phyloP scores from a whole-genome alignment of 2,888 invertebrate genomes.

The Melieria crassipennis region DNA sequence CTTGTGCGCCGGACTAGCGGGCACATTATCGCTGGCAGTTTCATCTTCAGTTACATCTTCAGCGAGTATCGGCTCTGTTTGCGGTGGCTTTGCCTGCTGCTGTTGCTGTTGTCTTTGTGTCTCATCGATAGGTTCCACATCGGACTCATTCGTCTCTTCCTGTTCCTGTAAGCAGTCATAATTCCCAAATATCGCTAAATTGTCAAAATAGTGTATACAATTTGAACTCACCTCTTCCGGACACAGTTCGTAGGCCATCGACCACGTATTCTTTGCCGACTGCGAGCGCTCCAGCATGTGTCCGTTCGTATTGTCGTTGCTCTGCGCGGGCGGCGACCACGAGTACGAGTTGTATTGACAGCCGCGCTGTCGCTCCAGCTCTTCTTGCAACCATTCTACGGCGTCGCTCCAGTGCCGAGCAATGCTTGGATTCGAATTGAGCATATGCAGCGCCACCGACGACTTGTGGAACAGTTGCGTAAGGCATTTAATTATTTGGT shows the following conservation, averaged over 20 bases:
- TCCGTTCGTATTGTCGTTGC: constrained; percentile 94
- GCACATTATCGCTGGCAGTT: constrained; percentile 18
- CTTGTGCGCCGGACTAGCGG: constrained; percentile 35
- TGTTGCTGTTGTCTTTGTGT: constrained; percentile 47
- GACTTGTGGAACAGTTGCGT: constrained; percentile 90
- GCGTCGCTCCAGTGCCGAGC: constrained; percentile 88
- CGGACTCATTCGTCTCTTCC: constrained; percentile 65
- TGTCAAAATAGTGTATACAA: background rate
- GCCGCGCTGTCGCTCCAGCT: constrained; percentile 78
- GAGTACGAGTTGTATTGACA: constrained; percentile 82
- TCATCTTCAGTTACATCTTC: constrained; percentile 2
- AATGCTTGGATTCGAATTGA: constrained; percentile 80
- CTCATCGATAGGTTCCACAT: constrained; percentile 62
- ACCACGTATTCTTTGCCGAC: constrained; percentile 89
- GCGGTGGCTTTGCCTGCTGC: constrained; percentile 27
- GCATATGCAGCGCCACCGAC: constrained; percentile 80
- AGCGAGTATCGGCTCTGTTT: constrained; percentile 21
- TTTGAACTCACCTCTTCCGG: constrained; percentile 71
- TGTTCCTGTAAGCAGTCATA: constrained; percentile 53
- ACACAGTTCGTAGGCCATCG: constrained; percentile 79
- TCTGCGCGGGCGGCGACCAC: constrained; percentile 94
- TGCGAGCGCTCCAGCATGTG: constrained; percentile 94
- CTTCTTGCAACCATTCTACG: constrained; percentile 95
- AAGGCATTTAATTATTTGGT: constrained; percentile 96
- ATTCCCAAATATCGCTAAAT: background rate